phyloP scores from a whole-genome alignment of 2,888 invertebrate species.

The Drosophila phalerata region DNA sequence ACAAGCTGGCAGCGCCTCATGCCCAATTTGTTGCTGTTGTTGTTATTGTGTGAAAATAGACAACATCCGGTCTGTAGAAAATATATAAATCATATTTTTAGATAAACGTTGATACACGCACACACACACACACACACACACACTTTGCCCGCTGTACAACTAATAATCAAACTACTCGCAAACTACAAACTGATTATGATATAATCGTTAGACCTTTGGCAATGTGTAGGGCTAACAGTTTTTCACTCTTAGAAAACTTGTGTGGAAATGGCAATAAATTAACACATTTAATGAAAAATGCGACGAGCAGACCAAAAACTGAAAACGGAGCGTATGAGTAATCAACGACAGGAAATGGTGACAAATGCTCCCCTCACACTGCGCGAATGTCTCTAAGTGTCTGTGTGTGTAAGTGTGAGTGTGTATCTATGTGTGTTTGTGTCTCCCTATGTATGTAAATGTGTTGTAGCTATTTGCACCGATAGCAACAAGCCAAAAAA shows the following conservation, averaged over 20 bases:
- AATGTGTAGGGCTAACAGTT: neutral
- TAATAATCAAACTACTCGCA: slow-evolving; percentile 13
- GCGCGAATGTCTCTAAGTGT: too few relatives aligned
- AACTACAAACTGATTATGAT: slow-evolving; percentile 4
- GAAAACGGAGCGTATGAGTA: slow-evolving; percentile 81
- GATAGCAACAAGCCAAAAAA: slow-evolving; percentile 78
- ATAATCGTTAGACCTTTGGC: slow-evolving; percentile 1
- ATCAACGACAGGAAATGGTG: slow-evolving; percentile 82
- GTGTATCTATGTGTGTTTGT: slow-evolving; percentile 32
- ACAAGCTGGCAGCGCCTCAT: slow-evolving; percentile 32
- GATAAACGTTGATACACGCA: slow-evolving; percentile 60
- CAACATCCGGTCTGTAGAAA: slow-evolving; percentile 82
- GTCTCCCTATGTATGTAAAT: slow-evolving; percentile 62
- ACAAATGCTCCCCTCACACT: slow-evolving; percentile 67
- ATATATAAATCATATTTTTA: slow-evolving; percentile 80
- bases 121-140: slow-evolving; percentile 13
- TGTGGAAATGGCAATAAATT: slow-evolving; percentile 78
- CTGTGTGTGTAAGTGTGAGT: slow-evolving; percentile 12
- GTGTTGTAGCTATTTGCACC: slow-evolving; percentile 79
- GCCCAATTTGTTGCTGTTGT: slow-evolving; percentile 30
- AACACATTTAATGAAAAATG: slow-evolving; percentile 78
- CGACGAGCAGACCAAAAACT: slow-evolving; percentile 53
- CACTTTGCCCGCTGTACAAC: neutral
- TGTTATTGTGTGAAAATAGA: slow-evolving; percentile 80
- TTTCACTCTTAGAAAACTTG: slow-evolving; percentile 29